A percentile compares a stretch with the other conserved stretches of the same genome.
Evolutionary conservation across 2,113 vertebrate genomes (phyloP).

Genomic region (Nymphicus hollandicus): DNA sequence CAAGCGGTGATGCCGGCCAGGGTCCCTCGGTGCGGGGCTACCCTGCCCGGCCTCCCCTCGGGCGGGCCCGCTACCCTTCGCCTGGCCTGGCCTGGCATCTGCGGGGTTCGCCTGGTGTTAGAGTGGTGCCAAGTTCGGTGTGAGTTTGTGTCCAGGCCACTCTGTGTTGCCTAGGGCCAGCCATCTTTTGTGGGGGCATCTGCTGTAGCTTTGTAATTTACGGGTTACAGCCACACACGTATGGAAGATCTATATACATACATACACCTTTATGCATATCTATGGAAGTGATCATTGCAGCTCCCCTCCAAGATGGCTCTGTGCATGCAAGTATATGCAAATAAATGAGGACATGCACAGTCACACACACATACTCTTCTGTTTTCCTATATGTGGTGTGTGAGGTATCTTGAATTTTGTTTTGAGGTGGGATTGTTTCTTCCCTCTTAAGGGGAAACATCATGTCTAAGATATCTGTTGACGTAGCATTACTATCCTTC

Average conservation of each 20-base stretch:
- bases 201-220: neutral
- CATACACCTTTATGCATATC: accelerated
- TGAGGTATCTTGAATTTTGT: neutral
- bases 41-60: neutral
- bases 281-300: neutral
- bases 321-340: neutral
- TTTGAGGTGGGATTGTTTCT: neutral
- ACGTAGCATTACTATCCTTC: neutral
- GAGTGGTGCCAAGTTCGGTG: neutral
- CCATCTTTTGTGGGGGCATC: neutral
- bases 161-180: neutral
- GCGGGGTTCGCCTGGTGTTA: neutral
- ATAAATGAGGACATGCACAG: accelerated
- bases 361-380: accelerated
- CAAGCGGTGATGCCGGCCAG: neutral
- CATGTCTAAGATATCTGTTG: neutral
- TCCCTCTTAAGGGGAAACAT: neutral
- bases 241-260: accelerated
- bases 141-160: neutral
- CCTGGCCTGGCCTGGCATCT: neutral
- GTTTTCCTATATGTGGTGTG: accelerated
- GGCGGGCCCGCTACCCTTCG: too few species aligned
- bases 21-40: neutral
- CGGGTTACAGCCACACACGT: accelerated
- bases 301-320: neutral